phyloP scores from a whole-genome alignment of 1,140 invertebrate species.

The Nasonia giraulti region DNA sequence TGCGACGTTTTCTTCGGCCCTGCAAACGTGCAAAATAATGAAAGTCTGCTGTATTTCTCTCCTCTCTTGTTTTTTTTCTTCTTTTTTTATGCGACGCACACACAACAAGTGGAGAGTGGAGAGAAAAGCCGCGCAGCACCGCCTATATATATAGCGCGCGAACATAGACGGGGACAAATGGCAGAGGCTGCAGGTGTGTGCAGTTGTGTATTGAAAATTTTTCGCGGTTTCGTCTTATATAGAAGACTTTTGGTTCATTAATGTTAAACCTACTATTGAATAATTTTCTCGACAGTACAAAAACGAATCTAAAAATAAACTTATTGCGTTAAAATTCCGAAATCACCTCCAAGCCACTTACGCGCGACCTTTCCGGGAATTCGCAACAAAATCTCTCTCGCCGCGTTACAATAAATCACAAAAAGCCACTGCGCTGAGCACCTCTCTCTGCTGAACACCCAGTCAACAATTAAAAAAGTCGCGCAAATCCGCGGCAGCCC shows the following conservation, averaged over 20 bases:
- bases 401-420: background rate
- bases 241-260: too few species aligned
- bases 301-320: too few species aligned
- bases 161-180: background rate
- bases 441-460: background rate
- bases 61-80: background rate
- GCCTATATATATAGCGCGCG: background rate
- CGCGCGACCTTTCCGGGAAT: too few species aligned
- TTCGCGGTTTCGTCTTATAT: too few species aligned
- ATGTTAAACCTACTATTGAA: too few species aligned
- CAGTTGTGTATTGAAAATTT: too few species aligned
- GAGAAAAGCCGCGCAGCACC: background rate
- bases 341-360: too few species aligned
- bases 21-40: slow-evolving; percentile 8
- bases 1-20: background rate
- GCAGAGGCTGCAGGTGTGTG: background rate
- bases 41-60: background rate
- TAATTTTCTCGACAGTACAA: too few species aligned
- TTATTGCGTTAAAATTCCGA: too few species aligned
- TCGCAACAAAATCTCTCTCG: background rate
- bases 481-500: background rate
- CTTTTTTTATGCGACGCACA: background rate
- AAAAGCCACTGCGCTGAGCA: too few species aligned
- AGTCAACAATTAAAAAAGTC: slow-evolving; percentile 28
- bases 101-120: background rate